Percentiles rank a stretch among this genome's conserved stretches.
Conservation (phyloP, 2,113 vertebrate genomes). For the Cariama cristata region DNA sequence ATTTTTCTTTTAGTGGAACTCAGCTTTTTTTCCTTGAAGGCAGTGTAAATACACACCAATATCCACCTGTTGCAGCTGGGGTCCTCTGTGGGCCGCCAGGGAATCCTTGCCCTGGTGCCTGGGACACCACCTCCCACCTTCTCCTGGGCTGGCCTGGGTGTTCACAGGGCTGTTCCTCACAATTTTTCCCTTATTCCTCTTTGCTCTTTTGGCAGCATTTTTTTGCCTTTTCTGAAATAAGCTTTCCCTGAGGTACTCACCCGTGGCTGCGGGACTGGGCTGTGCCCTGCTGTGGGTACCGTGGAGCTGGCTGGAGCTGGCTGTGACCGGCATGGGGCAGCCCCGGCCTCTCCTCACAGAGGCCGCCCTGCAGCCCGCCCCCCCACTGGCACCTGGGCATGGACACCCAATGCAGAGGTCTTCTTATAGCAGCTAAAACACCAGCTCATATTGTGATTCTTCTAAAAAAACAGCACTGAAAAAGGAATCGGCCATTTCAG, state of each 20-base stretch:
- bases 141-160: background rate
- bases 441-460: background rate
- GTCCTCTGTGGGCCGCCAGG: rapidly evolving
- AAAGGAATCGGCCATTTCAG: background rate
- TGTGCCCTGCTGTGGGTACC: rapidly evolving
- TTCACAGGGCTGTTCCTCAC: background rate
- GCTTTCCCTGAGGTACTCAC: background rate
- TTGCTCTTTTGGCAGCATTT: background rate
- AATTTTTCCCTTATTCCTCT: background rate
- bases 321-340: rapidly evolving
- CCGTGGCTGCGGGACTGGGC: rapidly evolving
- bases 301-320: background rate
- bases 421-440: background rate
- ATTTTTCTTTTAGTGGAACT: background rate
- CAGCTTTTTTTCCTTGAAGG: background rate
- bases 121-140: rapidly evolving
- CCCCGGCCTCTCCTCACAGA: rapidly evolving
- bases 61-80: background rate
- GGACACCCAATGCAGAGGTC: background rate
- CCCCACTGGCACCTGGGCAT: no score
- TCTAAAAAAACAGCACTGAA: background rate
- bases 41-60: rapidly evolving
- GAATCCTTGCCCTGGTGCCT: rapidly evolving
- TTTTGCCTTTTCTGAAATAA: background rate
- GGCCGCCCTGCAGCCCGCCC: rapidly evolving